A percentile compares a stretch with the other conserved stretches of the same genome.
These are phyloP conservation scores for Papilio polyxenes DNA, from an alignment of 1,140 invertebrate genomes.

Conservation along the genomic window DNA sequence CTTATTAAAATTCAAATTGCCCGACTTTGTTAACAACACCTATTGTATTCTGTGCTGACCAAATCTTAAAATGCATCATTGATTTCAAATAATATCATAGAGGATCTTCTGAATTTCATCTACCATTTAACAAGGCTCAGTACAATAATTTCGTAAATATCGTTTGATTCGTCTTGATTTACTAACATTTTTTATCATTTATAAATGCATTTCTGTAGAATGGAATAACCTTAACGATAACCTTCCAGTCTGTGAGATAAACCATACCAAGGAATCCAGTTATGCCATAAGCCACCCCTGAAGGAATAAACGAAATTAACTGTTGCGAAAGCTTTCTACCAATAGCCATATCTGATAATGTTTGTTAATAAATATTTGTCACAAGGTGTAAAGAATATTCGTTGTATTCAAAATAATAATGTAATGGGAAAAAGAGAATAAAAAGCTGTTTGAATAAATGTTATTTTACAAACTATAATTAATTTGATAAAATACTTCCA, in stretches of 20 bases:
- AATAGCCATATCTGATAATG: conserved; percentile 45
- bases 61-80: conserved; percentile 1
- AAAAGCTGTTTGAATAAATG: background rate
- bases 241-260: conserved; percentile 89
- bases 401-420: background rate
- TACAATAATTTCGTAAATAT: background rate
- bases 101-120: background rate
- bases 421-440: no score
- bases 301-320: conserved; percentile 59
- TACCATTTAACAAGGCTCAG: background rate
- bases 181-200: conserved; percentile 40
- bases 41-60: conserved; percentile 10
- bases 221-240: conserved; percentile 84
- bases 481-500: background rate
- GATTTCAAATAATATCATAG: background rate
- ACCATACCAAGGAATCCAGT: conserved; percentile 78
- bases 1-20: conserved; percentile 44
- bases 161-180: background rate
- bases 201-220: conserved; percentile 87
- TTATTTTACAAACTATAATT: background rate
- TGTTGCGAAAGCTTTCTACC: conserved; percentile 63
- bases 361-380: background rate
- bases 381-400: background rate
- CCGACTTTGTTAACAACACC: conserved; percentile 25
- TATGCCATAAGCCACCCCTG: conserved; percentile 81